A percentile compares a stretch with the other conserved stretches of the same genome.
These are phyloP conservation scores for Rhynchonycteris naso DNA, from an alignment of 2,797 vertebrate species.

Conservation along the genomic window DNA sequence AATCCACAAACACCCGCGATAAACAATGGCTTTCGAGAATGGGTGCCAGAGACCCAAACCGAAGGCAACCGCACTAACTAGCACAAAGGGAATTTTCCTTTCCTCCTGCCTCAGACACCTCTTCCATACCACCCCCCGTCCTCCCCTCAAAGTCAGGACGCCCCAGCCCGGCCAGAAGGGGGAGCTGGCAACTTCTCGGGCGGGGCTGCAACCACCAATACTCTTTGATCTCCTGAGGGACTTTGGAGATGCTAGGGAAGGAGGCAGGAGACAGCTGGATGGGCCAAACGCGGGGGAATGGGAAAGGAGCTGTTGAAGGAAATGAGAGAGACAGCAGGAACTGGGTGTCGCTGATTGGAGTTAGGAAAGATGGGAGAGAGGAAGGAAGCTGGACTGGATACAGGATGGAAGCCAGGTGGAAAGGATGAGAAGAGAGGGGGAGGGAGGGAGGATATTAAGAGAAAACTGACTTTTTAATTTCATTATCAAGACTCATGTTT, in stretches of 20 bases:
- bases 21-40: constrained; percentile 54
- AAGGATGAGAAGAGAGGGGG: neutral
- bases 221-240: neutral
- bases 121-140: neutral
- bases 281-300: neutral
- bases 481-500: neutral
- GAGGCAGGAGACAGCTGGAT: neutral
- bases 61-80: neutral
- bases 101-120: neutral
- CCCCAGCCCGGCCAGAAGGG: constrained; percentile 43
- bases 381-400: neutral
- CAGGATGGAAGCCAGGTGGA: neutral
- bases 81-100: constrained; percentile 47
- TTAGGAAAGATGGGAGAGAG: neutral
- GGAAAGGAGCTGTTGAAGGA: neutral
- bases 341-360: neutral
- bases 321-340: neutral
- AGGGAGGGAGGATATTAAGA: neutral
- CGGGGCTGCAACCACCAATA: neutral
- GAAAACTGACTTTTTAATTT: neutral
- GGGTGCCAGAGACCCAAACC: neutral
- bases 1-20: neutral
- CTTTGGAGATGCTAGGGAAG: neutral
- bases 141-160: neutral
- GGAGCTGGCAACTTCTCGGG: neutral